These are phyloP conservation scores for Drosophila monieri DNA, from an alignment of 2,888 invertebrate species.

Conservation along the genomic window DNA sequence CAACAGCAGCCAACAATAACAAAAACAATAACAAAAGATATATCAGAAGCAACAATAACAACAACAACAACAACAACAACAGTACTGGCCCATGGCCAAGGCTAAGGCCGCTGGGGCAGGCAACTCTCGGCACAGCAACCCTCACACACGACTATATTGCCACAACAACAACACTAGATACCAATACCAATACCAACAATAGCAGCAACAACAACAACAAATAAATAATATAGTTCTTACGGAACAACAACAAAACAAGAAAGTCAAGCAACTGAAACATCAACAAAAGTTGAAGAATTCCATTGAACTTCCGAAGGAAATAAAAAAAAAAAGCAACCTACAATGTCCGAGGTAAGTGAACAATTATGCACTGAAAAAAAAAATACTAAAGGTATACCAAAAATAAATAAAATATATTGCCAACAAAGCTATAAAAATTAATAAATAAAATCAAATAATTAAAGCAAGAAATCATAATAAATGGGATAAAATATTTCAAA, in stretches of 20 bases:
- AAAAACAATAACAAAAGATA: conserved; percentile 1
- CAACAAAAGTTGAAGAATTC: conserved; percentile 43
- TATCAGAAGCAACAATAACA: conserved; percentile 2
- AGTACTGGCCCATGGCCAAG: conserved; percentile 36
- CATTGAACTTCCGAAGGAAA: conserved; percentile 34
- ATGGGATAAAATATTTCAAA: no score
- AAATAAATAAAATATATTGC: background rate
- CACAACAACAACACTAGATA: conserved; percentile 19
- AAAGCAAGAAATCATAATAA: no score
- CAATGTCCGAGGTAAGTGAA: conserved; percentile 71
- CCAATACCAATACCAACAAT: conserved; percentile 17
- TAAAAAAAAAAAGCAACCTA: conserved; percentile 38
- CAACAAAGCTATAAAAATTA: background rate
- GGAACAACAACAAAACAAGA: background rate
- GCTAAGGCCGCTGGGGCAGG: conserved; percentile 25
- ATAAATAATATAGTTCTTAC: background rate
- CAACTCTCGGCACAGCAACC: conserved; percentile 13
- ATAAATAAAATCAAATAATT: background rate
- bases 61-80: conserved; percentile 25
- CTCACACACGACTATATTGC: background rate
- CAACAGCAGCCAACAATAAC: conserved; percentile 38
- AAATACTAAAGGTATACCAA: background rate
- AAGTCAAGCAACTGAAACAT: conserved; percentile 12
- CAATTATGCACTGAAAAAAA: conserved; percentile 11
- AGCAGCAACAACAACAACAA: conserved; percentile 29